Evolutionary conservation across 92 coral and sea anemone genomes (phyloP).

Genomic region (Diadumene lineata): DNA sequence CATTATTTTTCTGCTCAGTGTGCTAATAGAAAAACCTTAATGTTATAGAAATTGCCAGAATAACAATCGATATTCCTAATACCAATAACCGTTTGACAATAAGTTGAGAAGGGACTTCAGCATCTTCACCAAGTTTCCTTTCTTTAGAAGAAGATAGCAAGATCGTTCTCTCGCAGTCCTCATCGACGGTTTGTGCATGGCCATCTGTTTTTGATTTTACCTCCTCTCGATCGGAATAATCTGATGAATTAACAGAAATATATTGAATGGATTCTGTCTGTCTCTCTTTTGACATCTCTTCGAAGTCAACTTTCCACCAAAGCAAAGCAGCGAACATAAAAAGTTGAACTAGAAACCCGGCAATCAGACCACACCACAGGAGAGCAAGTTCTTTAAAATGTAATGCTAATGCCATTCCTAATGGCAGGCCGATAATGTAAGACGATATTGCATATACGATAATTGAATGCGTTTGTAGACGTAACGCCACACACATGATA

Average conservation of each 20-base stretch:
- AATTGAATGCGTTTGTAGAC: slow-evolving; percentile 2
- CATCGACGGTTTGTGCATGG: too few relatives aligned
- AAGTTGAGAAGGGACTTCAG: too few relatives aligned
- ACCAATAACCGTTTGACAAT: too few relatives aligned
- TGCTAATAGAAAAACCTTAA: too few relatives aligned
- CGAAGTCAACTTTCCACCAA: slow-evolving; percentile 20
- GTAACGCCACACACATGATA: not conserved
- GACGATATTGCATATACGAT: not conserved
- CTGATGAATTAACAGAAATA: slow-evolving; percentile 1
- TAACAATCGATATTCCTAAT: too few relatives aligned
- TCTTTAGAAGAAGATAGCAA: too few relatives aligned
- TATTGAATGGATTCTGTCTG: not conserved
- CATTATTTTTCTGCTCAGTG: too few relatives aligned
- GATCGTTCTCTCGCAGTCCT: too few relatives aligned
- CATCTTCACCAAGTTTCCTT: too few relatives aligned
- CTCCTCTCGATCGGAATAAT: not conserved
- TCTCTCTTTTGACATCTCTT: slow-evolving; percentile 9
- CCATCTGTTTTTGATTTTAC: not conserved
- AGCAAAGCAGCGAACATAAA: slow-evolving; percentile 1
- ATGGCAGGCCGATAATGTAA: slow-evolving; percentile 12
- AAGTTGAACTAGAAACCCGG: too few relatives aligned
- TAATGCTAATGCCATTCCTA: slow-evolving; percentile 14
- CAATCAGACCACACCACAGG: slow-evolving; percentile 14
- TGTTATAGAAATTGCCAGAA: too few relatives aligned
- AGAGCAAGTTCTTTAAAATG: not conserved